phyloP scores from a whole-genome alignment of 2,113 vertebrate genomes.

The Varanus salvator region DNA sequence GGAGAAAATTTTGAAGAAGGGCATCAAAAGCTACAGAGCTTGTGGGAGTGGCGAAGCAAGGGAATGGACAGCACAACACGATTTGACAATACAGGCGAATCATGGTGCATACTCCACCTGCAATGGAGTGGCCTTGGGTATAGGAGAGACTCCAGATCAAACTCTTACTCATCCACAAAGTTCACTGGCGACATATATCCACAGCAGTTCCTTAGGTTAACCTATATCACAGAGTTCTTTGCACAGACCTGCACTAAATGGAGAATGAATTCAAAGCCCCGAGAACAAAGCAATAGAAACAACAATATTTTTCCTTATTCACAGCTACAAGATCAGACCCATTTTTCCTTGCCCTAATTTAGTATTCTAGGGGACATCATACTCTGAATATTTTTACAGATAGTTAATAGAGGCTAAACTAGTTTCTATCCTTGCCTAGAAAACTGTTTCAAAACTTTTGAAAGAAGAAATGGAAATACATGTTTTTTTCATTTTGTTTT shows the following conservation, averaged over 20 bases:
- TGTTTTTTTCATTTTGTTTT: background rate
- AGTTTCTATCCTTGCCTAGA: background rate
- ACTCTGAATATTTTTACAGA: background rate
- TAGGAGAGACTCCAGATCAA: background rate
- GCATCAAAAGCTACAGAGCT: too few relatives aligned
- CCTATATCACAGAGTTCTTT: background rate
- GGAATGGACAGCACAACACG: background rate
- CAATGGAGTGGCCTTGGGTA: background rate
- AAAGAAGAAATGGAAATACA: background rate
- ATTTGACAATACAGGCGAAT: background rate
- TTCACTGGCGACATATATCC: background rate
- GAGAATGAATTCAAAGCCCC: too few relatives aligned
- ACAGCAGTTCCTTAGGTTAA: background rate
- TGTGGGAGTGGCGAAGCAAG: background rate
- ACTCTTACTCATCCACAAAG: background rate
- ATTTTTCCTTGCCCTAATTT: background rate
- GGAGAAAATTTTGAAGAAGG: background rate
- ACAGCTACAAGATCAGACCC: background rate
- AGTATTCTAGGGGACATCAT: background rate
- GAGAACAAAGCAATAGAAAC: background rate
- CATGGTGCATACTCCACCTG: too few relatives aligned
- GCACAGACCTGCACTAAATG: background rate
- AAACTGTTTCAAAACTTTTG: background rate
- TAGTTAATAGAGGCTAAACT: background rate
- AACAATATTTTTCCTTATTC: background rate